Conservation (phyloP, 2,888 invertebrate genomes). For the Miltochrista miniata region DNA sequence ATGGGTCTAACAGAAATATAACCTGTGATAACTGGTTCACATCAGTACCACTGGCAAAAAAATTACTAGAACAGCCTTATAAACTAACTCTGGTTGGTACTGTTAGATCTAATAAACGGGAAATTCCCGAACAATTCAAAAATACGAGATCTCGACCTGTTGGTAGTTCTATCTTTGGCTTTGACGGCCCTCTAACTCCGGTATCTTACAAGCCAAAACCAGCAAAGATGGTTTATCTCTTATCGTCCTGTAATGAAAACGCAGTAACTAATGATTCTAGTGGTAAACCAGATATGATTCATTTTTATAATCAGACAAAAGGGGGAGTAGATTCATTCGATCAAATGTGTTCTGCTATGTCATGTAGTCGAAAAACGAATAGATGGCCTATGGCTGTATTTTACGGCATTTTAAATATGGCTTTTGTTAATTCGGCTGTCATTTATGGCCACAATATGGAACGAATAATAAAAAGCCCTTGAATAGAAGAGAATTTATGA, state of each 20-base stretch:
- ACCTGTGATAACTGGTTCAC: no score
- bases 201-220: constrained; percentile 42
- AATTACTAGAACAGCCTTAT: constrained; percentile 1
- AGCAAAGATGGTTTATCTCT: constrained; percentile 24
- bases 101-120: constrained; percentile 16
- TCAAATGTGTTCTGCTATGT: not conserved
- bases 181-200: constrained; percentile 36
- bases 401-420: not conserved
- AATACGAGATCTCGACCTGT: constrained; percentile 25
- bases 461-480: no score
- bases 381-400: no score
- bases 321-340: constrained; percentile 1
- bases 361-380: not conserved
- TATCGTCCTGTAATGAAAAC: constrained; percentile 15
- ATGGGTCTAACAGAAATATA: no score
- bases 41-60: no score
- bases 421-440: not conserved
- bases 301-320: constrained; percentile 26
- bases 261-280: not conserved
- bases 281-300: constrained; percentile 28
- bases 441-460: not conserved
- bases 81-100: constrained; percentile 10
- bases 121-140: constrained; percentile 41
- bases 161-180: constrained; percentile 41
- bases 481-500: no score